Evolutionary conservation across 2,113 vertebrate genomes (phyloP), one percentile per base, ranked within the genome.

Genomic region (Sylvilagus bachmani): DNA sequence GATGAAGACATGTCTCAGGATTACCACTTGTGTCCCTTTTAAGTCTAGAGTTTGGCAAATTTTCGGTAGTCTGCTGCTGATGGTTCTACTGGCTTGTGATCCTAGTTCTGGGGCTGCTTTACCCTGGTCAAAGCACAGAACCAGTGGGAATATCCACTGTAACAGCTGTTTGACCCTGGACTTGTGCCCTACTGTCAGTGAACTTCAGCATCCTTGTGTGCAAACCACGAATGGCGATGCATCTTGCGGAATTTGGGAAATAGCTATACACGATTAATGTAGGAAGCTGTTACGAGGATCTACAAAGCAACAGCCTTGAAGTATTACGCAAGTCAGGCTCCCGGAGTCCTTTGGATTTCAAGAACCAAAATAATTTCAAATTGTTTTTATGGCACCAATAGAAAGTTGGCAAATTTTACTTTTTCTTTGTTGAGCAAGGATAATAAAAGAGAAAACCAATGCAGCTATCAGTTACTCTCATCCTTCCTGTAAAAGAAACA

Each of bases 401-500:
- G 38, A 29, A 88, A 88, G 9, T 21, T 67, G 31, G 25, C 22
- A 85, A 62, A 62, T 17, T 83, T 83, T 85, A 73, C 13, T 33
- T 95, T 82, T 75, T 51, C 75, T 91, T 86, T 80, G 25, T 78
- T 92, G 84, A 88, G 33, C 78, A 53, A 85, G 88, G 44, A 62
- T 51, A 89, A 67, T 24, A 70, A 89, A 86, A 66, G 61, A 86
- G 69, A 80, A 67, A 87, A 38, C 11, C 58, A 83, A 95, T 36
- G 0, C 49, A 67, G 17, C 4, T 12, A 10, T 73, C 58, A 55
- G 29, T 49, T 85, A 78, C 4, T 80, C 27, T 36, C n/a, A 71
- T 33, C 53, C 29, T 71, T 75, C 64, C 12, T 87, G 7, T 61
- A 66, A 93, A 95, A 86, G 58, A 58, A 95, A 83, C 25, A n/a